Base-by-base conservation (phyloP, 2,888 invertebrate species). In the Plusia festucae region DNA sequence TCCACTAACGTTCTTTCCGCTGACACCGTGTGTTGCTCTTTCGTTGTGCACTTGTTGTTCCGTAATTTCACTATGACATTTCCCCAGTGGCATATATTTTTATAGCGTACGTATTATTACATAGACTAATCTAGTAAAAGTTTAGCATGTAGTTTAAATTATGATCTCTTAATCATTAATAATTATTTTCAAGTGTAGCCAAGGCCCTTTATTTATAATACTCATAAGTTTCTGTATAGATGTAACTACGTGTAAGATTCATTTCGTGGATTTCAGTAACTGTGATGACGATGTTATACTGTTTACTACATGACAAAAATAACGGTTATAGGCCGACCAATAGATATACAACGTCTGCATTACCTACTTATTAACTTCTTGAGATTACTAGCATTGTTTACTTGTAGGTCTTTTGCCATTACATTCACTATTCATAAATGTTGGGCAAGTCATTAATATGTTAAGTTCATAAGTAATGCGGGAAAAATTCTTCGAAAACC, bases 141-240 rank as follows among this genome's bases (percentile, higher is more conserved):
- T 87, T 89, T 93, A 94, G 93, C 82, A 88, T 84, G 88, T 94
- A 94, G 88, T 91, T 81, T 93, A 93, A 93, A 93, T 91, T 94
- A 94, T 95, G 95, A 95, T 95, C 95, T 95, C 95, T 95, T 95
- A 95, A 94, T 94, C 93, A 93, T 91, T 95, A 94, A 94, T 94
- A 94, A 94, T 94, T 93, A 92, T 92, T 93, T 94, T 92, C 90
- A 88, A 91, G 82, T 90, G 88, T 89, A 90, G 90, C 59, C 89
- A 73, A 73, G 63, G 88, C 90, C 88, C 88, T 85, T 92, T 91
- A 94, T 94, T 95, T 94, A 94, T 94, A 95, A 95, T 95, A 95
- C 95, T 95, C 95, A 94, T 94, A 94, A 93, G 94, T 92, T 92
- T 92, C 89, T 90, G 87, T 91, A 84, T 91, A 93, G 88, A 85